Evolutionary conservation across 2,113 vertebrate species (phyloP).

Genomic region (Marmota monax): DNA sequence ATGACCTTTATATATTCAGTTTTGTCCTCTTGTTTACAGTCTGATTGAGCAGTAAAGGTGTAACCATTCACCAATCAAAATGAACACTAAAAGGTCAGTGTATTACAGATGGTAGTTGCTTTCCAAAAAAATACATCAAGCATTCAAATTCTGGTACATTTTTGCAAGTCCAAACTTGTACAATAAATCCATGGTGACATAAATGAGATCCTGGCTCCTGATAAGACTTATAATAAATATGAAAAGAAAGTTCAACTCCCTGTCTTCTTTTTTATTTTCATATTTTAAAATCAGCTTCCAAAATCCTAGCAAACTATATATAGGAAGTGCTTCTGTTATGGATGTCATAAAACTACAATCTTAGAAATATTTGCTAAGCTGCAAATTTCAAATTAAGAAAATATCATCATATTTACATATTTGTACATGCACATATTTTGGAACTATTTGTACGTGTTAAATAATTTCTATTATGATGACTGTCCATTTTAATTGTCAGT

Average conservation of each 20-base stretch:
- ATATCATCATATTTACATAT: background rate
- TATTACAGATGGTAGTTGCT: constrained; percentile 60
- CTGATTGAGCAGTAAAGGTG: constrained; percentile 73
- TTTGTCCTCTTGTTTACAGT: constrained; percentile 68
- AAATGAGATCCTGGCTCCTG: constrained; percentile 72
- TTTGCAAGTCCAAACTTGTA: constrained; percentile 70
- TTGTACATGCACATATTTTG: background rate
- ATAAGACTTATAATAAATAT: constrained; percentile 67
- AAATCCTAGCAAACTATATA: constrained; percentile 25
- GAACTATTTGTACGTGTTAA: background rate
- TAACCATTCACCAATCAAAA: constrained; percentile 79
- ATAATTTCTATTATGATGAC: background rate
- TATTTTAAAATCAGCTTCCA: constrained; percentile 44
- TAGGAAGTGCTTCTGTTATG: background rate
- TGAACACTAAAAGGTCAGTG: constrained; percentile 80
- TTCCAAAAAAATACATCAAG: constrained; percentile 70
- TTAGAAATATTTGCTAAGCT: background rate
- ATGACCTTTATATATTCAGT: constrained; percentile 80
- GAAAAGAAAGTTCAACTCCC: background rate
- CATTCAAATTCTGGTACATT: constrained; percentile 75
- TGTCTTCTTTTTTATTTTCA: constrained; percentile 54
- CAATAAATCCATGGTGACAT: constrained; percentile 77
- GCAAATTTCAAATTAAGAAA: background rate
- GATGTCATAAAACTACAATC: background rate
- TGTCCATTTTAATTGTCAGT: background rate